Evolutionary conservation across 1,140 invertebrate genomes (phyloP), one percentile per base, ranked within the genome.

Genomic region (Magallana gigas): DNA sequence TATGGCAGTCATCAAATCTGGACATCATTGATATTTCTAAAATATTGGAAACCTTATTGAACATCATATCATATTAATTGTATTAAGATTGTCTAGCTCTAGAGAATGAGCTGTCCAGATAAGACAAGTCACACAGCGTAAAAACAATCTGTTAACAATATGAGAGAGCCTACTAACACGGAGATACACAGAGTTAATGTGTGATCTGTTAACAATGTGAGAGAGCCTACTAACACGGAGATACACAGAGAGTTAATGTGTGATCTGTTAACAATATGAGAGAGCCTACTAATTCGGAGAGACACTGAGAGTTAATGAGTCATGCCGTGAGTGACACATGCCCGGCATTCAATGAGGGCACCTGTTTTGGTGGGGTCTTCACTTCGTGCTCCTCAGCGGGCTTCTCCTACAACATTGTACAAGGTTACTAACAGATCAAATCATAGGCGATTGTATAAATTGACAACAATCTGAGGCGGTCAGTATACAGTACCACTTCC

Each of bases 401-500:
- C 68, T 14, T 29, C 68, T 76, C 68, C 68, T 76, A 76, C 23
- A 76, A 23, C 36, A 76, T 36, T 29, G 36, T 8, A 76, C 68
- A 76, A 29, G 23, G 36, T 29, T 76, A 29, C 68, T 76, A 36
- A 76, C 68, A 29, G 3, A 76, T 29, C 18, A 76, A 62, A 62
- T 76, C 18, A 76, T 8, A 29, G 36, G 36, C 36, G 36, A 48
- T 2, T 18, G 36, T 29, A 76, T 48, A 0, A 76, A 68, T 29
- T 76, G 8, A 29, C 68, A 76, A 4, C 36, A 76, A 76, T 76
- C 29, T 76, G 4, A 18, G 23, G 12, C 68, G 36, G 36, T 76
- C 23, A 29, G 36, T 62, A 62, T 76, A 58, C 48, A 57, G 81
- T 58, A 83, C 81, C 81, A n/a, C 14, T 83, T 83, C 81, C 57